Base-by-base conservation (phyloP, 2,113 vertebrate species). In the Garra rufa region DNA sequence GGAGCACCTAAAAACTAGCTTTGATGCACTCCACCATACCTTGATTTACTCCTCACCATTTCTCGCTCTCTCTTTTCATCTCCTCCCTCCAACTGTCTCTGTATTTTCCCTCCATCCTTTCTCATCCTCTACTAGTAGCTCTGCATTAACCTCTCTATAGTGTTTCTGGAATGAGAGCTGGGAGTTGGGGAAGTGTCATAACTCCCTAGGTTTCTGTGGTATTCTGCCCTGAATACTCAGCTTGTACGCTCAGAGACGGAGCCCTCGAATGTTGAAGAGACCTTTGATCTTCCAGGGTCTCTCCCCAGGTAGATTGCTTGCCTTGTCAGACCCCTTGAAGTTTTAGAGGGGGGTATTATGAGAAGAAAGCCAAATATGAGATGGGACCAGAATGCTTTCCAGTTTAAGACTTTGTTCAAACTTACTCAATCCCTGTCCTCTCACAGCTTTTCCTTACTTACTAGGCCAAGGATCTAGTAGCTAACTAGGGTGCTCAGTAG, bases 111-210 rank as follows among this genome's bases (percentile, higher is more conserved):
- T 61, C 24, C 9, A 70, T 59, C 30, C 26, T 82, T 74, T 52
- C 76, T 65, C 65, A 34, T 78, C 61, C 81, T 88, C 88, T 15
- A 76, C 89, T 89, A 88, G 85, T 84, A 87, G 87, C 67, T 15
- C 44, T 84, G 85, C 85, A 91, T 93, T 92, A 92, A 91, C 90
- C 89, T 91, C 92, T 92, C 83, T 87, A 87, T 81, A 79, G 76
- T 87, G 92, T 71, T 88, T 93, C 80, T 90, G 43, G 91, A 92
- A 94, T 92, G 87, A 94, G 88, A 85, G 43, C 71, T 89, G 89
- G 87, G 87, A 82, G 63, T 0, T 61, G 74, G 55, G 90, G 90
- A 91, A 92, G 70, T 82, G 70, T 78, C 85, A 70, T 86, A 82
- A 52, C 86, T 86, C 78, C 48, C 87, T 76, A 76, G 78, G 82